A percentile compares a stretch with the other conserved stretches of the same genome.
Evolutionary conservation across 2,113 vertebrate genomes (phyloP).

Genomic region (Brienomyrus longianalis): DNA sequence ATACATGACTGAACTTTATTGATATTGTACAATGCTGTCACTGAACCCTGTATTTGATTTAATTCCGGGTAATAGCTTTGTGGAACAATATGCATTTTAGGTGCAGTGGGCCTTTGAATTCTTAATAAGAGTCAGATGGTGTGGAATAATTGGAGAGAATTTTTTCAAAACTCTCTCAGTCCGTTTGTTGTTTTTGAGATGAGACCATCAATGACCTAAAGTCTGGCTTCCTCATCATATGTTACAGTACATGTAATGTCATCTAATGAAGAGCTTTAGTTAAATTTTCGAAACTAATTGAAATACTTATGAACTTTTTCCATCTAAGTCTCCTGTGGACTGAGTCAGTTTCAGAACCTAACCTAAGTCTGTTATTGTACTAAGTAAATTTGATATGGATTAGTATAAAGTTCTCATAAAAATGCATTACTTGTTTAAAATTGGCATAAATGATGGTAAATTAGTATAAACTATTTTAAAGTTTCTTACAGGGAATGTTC

Average conservation of each 20-base stretch:
- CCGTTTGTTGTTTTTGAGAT: no score
- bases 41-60: background rate
- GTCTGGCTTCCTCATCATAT: no score
- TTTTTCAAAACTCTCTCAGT: background rate
- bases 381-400: background rate
- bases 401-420: no score
- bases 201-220: no score
- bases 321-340: background rate
- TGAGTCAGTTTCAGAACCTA: background rate
- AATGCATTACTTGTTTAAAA: no score
- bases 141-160: background rate
- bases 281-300: background rate
- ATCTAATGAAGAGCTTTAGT: background rate
- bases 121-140: background rate
- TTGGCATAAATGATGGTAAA: no score
- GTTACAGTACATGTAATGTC: no score
- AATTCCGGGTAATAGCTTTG: background rate
- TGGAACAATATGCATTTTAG: background rate
- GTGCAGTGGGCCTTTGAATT: background rate
- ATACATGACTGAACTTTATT: background rate
- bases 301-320: background rate
- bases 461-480: no score
- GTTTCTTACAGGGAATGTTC: no score
- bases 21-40: background rate
- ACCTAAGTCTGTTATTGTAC: background rate